phyloP scores from a whole-genome alignment of 2,888 invertebrate genomes.

The Thymelicus lineola region DNA sequence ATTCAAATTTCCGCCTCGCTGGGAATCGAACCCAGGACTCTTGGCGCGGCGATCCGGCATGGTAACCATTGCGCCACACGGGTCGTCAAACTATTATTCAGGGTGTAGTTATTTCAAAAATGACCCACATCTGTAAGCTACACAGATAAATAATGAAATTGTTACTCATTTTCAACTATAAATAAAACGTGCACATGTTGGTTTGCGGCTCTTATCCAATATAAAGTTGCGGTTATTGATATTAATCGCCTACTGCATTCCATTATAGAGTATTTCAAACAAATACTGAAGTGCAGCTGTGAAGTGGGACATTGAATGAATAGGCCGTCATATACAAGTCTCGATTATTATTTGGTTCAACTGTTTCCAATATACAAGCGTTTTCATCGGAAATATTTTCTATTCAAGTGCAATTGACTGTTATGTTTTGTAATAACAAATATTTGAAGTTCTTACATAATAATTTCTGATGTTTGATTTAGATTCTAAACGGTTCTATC shows the following conservation, averaged over 20 bases:
- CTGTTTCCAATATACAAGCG: constrained; percentile 11
- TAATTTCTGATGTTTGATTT: background rate
- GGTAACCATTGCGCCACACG: too few relatives aligned
- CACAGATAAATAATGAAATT: constrained; percentile 9
- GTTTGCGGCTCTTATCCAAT: constrained; percentile 10
- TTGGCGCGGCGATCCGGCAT: too few relatives aligned
- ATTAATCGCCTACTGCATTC: constrained; percentile 21
- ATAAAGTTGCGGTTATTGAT: constrained; percentile 20
- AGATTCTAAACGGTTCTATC: background rate
- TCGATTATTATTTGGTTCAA: constrained; percentile 13
- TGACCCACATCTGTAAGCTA: background rate
- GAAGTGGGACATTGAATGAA: constrained; percentile 11
- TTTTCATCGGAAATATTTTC: constrained; percentile 9
- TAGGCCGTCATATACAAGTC: constrained; percentile 15
- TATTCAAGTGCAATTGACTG: constrained; percentile 15
- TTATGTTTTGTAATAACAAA: background rate
- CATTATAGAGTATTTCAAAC: background rate
- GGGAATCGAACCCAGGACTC: too few relatives aligned
- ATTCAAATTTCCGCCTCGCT: too few relatives aligned
- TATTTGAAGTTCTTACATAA: background rate
- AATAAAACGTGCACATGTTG: background rate
- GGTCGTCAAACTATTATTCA: too few relatives aligned
- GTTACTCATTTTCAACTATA: background rate
- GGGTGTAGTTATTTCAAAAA: too few relatives aligned
- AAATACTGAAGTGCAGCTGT: constrained; percentile 3